A percentile compares a stretch with the other conserved stretches of the same genome.
Conservation (phyloP, 2,888 invertebrate genomes). For the Lepetodrilus schrolli region DNA sequence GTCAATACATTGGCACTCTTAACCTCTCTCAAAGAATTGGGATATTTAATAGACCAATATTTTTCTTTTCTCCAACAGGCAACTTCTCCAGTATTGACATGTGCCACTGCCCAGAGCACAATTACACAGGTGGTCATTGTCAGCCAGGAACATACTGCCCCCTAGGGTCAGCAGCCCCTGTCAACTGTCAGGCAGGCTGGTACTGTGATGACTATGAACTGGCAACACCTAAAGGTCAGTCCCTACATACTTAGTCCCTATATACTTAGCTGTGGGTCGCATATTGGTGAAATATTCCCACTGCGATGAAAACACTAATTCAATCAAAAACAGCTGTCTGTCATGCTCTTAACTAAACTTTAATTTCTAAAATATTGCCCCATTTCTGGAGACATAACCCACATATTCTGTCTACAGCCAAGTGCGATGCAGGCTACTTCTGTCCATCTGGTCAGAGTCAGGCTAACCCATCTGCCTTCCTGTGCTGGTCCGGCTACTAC, state of each 20-base stretch:
- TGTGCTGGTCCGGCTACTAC: conserved; percentile 67
- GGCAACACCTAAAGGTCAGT: conserved; percentile 62
- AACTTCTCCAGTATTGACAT: conserved; percentile 67
- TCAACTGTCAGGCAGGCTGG: conserved; percentile 58
- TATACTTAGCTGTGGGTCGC: too few relatives aligned
- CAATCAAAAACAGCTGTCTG: too few relatives aligned
- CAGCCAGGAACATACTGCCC: conserved; percentile 72
- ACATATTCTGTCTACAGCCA: conserved; percentile 57
- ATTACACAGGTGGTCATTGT: conserved; percentile 71
- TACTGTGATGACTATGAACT: conserved; percentile 70
- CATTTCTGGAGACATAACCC: too few relatives aligned
- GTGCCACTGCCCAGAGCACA: conserved; percentile 66
- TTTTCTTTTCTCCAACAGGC: conserved; percentile 52
- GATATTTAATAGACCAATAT: neutral
- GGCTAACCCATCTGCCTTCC: conserved; percentile 53
- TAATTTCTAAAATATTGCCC: too few relatives aligned
- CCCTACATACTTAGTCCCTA: too few relatives aligned
- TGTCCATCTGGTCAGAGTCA: conserved; percentile 66
- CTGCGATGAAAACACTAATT: too few relatives aligned
- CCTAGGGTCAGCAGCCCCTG: conserved; percentile 58
- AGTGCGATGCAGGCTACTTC: conserved; percentile 68
- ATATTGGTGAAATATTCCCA: too few relatives aligned
- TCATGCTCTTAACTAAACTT: too few relatives aligned
- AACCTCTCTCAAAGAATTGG: too few relatives aligned
- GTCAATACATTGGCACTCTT: too few relatives aligned